Percentiles rank a stretch among this genome's conserved stretches.
Evolutionary conservation across 2,113 vertebrate species (phyloP).

Genomic region (Aplodontia rufa): DNA sequence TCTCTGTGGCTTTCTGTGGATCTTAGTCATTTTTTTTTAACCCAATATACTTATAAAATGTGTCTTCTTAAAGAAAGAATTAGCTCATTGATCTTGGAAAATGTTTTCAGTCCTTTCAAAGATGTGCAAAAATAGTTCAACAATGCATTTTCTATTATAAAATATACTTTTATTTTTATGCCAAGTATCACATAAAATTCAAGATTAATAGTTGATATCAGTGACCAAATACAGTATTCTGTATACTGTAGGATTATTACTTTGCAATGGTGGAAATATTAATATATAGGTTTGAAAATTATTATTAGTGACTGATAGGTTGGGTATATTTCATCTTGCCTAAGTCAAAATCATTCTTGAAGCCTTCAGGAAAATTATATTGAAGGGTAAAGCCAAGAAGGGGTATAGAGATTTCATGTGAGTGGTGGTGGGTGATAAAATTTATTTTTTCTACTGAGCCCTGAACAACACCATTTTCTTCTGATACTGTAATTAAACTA

Average conservation of each 20-base stretch:
- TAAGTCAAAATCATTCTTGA: slow-evolving; percentile 37
- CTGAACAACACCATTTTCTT: slow-evolving; percentile 36
- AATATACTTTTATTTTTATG: not conserved
- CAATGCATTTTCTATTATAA: not conserved
- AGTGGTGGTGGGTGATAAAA: slow-evolving; percentile 2
- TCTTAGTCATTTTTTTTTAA: not conserved
- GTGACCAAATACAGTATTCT: not conserved
- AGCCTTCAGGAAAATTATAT: slow-evolving; percentile 48
- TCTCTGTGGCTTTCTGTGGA: not conserved
- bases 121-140: not conserved
- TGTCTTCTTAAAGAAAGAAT: not conserved
- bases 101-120: not conserved
- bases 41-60: not conserved
- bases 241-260: not conserved
- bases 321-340: not conserved
- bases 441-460: not conserved
- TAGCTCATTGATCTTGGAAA: not conserved
- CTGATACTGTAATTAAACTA: slow-evolving; percentile 62
- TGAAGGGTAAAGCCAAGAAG: slow-evolving; percentile 49
- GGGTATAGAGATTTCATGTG: not conserved
- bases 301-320: not conserved
- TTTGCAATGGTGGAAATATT: not conserved
- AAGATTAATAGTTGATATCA: not conserved
- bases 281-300: not conserved
- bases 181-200: not conserved